Conservation (phyloP, 2,797 vertebrate species). For the Tenualosa ilisha region DNA sequence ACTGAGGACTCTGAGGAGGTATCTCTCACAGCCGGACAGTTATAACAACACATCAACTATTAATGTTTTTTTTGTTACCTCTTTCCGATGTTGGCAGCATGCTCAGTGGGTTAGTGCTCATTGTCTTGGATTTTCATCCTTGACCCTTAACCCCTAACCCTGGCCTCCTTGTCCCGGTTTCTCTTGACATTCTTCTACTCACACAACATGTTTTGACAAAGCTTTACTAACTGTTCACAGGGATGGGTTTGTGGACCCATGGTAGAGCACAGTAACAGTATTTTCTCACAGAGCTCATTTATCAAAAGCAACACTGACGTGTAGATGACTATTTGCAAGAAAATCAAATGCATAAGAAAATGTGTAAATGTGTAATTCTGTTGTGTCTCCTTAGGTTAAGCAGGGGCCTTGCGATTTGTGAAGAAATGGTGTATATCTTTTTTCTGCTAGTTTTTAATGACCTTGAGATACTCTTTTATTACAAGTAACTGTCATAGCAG, state of each 20-base stretch:
- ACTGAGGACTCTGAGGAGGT: constrained; percentile 25
- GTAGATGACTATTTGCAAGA: constrained; percentile 38
- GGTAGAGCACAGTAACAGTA: constrained; percentile 33
- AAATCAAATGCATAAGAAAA: constrained; percentile 32
- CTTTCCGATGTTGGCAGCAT: constrained; percentile 53
- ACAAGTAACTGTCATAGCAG: constrained; percentile 46
- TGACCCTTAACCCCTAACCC: background rate
- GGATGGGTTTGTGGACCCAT: constrained; percentile 24
- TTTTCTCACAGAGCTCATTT: constrained; percentile 36
- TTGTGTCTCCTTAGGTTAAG: constrained; percentile 48
- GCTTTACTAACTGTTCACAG: constrained; percentile 31
- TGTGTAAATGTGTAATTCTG: constrained; percentile 51
- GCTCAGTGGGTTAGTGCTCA: constrained; percentile 48
- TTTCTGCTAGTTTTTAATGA: constrained; percentile 56
- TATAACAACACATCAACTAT: constrained; percentile 27
- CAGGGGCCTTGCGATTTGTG: constrained; percentile 53
- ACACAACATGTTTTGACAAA: constrained; percentile 32
- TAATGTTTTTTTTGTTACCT: constrained; percentile 38
- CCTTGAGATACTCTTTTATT: constrained; percentile 48
- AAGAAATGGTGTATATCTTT: constrained; percentile 42
- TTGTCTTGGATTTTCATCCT: constrained; percentile 34
- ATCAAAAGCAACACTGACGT: constrained; percentile 31
- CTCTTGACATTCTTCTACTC: constrained; percentile 30
- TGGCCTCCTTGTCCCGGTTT: background rate
- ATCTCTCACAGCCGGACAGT: constrained; percentile 11